Evolutionary conservation across 2,888 invertebrate species (phyloP), one percentile per base, ranked within the genome.

Genomic region (Heteropelma amictum): DNA sequence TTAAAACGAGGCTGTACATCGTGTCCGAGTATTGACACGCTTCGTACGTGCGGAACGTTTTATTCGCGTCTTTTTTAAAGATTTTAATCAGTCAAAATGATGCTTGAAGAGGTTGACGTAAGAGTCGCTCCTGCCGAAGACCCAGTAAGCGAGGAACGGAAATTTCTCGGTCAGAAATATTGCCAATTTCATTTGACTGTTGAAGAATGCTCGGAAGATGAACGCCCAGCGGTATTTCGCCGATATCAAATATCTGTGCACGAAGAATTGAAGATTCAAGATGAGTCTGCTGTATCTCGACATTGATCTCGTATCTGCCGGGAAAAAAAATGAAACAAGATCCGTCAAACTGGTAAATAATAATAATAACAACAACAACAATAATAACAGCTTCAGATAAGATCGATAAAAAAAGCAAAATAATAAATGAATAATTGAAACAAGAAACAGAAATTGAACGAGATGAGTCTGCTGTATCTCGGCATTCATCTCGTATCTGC

Each of bases 131-230:
- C 91, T 84, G 3, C 95, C 95, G 83, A 92, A 95, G 38, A 89
- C 90, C 82, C 91, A 91, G 87, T 93, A 93, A 0, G 94, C 94
- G 45, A 95, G 81, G 79, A 93, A 93, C 0, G 96, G 95, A 82
- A 92, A 93, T 63, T 93, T 91, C 78, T 92, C 92, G 86, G 94
- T 93, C 0, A 95, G 84, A 77, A 92, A 91, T 14, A 95, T 84
- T 17, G 92, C 90, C 1, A 93, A 82, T 82, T 90, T 89, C 84
- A 93, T 92, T 56, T 92, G 90, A 21, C 89, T 84, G 84, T 95
- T 95, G 58, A 94, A 91, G 80, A 92, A 92, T 45, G 91, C 86
- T 7, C 94, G 91, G 14, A 93, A 92, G 58, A 93, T 72, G 21
- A 77, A 28, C 0, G 88, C 84, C 80, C 88, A 89, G 81, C 90